Base-by-base conservation (phyloP, 1,140 invertebrate species). In the Ectropis grisescens region DNA sequence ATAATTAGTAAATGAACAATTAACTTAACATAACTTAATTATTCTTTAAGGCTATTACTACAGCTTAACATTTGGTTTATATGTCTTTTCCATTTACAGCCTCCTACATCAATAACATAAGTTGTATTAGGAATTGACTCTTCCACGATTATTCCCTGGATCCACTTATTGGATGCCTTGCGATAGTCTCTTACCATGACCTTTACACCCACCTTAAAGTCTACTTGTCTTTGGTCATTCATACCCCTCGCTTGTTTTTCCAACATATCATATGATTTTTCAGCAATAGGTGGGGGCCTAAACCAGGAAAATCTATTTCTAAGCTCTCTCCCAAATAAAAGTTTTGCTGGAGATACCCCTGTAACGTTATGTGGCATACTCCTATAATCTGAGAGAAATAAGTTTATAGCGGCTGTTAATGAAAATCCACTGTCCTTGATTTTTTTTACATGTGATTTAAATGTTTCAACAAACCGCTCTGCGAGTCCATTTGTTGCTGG, bases 21-120 rank as follows among this genome's bases (percentile, higher is more conserved):
- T n/a, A n/a, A n/a, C n/a, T n/a, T n/a, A n/a, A n/a, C n/a, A 19
- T 19, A 4, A 19, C 16, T 19, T 19, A 19, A 19, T 4, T 19
- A 19, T 19, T 19, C 16, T 19, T 19, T 4, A 19, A 3, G 3
- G 8, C 3, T 19, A 4, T 19, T 3, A 19, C 8, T 19, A 19
- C 16, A 19, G n/a, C n/a, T n/a, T 19, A 19, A 19, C 8, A 19
- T 19, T 19, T 19, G 16, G 16, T 19, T 19, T 19, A 19, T 25
- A 25, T 44, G 41, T 4, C 36, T 19, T 38, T 44, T 44, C 26
- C 41, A 44, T 12, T 6, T 37, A 11, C 4, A 12, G 2, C 41
- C 41, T 2, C 37, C 32, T 13, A 38, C 41, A 35, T 38, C 35
- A 25, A 44, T 35, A 1, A 38, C 27, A 26, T 44, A 44, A 1